phyloP scores from a whole-genome alignment of 2,113 vertebrate species.

The Trichomycterus rosablanca region DNA sequence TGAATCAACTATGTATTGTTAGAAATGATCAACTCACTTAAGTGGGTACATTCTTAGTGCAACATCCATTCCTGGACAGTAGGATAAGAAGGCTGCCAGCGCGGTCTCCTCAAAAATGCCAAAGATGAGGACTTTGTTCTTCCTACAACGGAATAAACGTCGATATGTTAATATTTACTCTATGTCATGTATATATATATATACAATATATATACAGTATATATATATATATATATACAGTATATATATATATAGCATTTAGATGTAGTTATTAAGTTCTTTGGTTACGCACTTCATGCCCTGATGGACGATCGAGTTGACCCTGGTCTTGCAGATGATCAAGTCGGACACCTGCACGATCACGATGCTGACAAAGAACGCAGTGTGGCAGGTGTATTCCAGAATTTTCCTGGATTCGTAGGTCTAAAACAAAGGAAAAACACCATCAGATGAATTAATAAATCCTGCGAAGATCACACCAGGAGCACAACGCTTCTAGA shows the following conservation, averaged over 20 bases:
- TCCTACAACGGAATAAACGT: slow-evolving; percentile 29
- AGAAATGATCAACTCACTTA: slow-evolving; percentile 59
- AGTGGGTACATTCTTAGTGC: slow-evolving; percentile 76
- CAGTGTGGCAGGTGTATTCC: slow-evolving; percentile 90
- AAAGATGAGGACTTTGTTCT: slow-evolving; percentile 74
- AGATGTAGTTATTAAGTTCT: background rate
- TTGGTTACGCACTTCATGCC: slow-evolving; percentile 83
- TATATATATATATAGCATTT: too few species aligned
- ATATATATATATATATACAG: too few species aligned
- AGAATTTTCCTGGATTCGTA: slow-evolving; percentile 88
- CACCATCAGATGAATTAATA: background rate
- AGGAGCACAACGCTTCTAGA: too few species aligned
- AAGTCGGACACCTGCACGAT: slow-evolving; percentile 86
- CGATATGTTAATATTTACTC: background rate
- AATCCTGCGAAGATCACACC: background rate
- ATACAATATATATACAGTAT: too few species aligned
- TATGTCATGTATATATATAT: too few species aligned
- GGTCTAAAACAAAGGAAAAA: slow-evolving; percentile 64
- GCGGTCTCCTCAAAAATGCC: slow-evolving; percentile 72
- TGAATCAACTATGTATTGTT: background rate
- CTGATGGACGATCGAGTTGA: slow-evolving; percentile 86
- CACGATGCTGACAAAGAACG: slow-evolving; percentile 86
- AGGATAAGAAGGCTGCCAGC: slow-evolving; percentile 72
- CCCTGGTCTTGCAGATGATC: slow-evolving; percentile 88
- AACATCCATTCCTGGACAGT: slow-evolving; percentile 73